A percentile compares a stretch with the other conserved stretches of the same genome.
Conservation (phyloP, 2,888 invertebrate species). For the Pristionchus maxplancki region DNA sequence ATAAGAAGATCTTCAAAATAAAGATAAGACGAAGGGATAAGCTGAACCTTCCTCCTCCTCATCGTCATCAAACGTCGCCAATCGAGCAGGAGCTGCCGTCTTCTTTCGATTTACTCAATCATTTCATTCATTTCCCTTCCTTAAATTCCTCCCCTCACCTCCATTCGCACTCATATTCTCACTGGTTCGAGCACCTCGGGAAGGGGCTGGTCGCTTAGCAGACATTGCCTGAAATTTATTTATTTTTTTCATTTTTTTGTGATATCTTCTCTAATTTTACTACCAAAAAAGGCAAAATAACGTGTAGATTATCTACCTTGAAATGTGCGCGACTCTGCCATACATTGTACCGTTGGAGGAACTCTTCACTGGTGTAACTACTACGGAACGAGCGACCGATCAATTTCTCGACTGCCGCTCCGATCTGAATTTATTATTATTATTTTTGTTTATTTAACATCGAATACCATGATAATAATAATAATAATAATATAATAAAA, state of each 20-base stretch:
- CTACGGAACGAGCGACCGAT: slow-evolving; percentile 98
- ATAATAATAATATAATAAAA: too few species aligned
- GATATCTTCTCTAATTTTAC: too few species aligned
- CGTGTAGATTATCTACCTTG: background rate
- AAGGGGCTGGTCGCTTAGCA: background rate
- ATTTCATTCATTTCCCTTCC: too few species aligned
- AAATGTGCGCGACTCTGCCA: slow-evolving; percentile 52
- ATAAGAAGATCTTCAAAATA: background rate
- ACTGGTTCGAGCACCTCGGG: background rate
- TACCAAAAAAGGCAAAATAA: background rate
- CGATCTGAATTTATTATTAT: slow-evolving; percentile 81
- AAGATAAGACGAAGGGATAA: too few species aligned
- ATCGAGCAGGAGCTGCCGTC: background rate
- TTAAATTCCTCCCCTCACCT: background rate
- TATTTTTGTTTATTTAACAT: background rate
- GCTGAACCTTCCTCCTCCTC: slow-evolving; percentile 12
- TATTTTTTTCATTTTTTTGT: background rate
- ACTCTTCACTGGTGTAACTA: slow-evolving; percentile 93
- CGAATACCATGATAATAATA: too few species aligned
- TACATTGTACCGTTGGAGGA: slow-evolving; percentile 79
- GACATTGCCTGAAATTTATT: background rate
- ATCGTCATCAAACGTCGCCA: background rate
- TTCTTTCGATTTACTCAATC: background rate
- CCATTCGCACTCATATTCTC: background rate
- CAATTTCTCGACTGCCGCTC: slow-evolving; percentile 94